Percentiles rank a stretch among this genome's conserved stretches.
These are phyloP conservation scores for Prorops nasuta DNA, from an alignment of 1,140 invertebrate species.

Conservation along the genomic window DNA sequence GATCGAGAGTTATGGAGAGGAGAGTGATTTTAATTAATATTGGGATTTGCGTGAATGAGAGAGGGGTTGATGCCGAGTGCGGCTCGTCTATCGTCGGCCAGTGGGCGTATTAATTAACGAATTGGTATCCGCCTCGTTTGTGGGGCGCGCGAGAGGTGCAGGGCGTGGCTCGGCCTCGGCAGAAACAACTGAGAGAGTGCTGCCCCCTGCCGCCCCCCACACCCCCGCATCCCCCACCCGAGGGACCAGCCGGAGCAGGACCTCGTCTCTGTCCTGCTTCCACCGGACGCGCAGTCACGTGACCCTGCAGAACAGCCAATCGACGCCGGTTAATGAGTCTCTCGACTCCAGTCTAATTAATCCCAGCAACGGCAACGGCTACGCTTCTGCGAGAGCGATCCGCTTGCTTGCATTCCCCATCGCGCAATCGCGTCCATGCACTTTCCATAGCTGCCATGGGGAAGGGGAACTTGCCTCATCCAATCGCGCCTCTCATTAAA, in stretches of 20 bases:
- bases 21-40: too few species aligned
- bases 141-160: slow-evolving; percentile 44
- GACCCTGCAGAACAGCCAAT: slow-evolving; percentile 36
- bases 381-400: too few species aligned
- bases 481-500: slow-evolving; percentile 1
- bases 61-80: slow-evolving; percentile 13
- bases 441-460: too few species aligned
- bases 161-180: slow-evolving; percentile 51
- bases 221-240: slow-evolving; percentile 14
- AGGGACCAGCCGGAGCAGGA: neutral
- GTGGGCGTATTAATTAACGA: slow-evolving; percentile 55
- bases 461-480: slow-evolving; percentile 4
- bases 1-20: too few species aligned
- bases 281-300: slow-evolving; percentile 25
- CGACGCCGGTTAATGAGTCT: slow-evolving; percentile 44
- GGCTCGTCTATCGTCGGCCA: slow-evolving; percentile 48
- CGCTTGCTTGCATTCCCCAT: too few species aligned
- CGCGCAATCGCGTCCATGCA: too few species aligned
- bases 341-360: too few species aligned
- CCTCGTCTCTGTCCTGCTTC: slow-evolving; percentile 11
- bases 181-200: slow-evolving; percentile 49
- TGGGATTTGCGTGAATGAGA: too few species aligned
- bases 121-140: slow-evolving; percentile 53
- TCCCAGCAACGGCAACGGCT: too few species aligned
- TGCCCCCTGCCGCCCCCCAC: slow-evolving; percentile 25